Conservation (phyloP, 2,113 vertebrate species). For the human region GRCh38 chr7:136493501-136494000, state of each 20-base stretch:
- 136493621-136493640: background rate
- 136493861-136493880: background rate
- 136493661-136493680: background rate
- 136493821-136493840: background rate
- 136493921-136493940: background rate
- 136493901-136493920: background rate
- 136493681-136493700: background rate
- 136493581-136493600: background rate
- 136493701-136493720: background rate
- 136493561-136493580: too few relatives aligned
- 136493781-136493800: background rate
- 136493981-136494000: background rate
- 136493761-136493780: background rate
- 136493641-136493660: background rate
- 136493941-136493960: background rate
- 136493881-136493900: background rate
- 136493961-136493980: background rate
- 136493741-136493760: background rate
- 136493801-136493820: background rate
- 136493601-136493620: background rate
- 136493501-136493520: background rate
- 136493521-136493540: background rate
- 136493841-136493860: background rate
- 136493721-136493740: background rate
- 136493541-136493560: too few relatives aligned